Conservation (phyloP, 2,888 invertebrate genomes). For the Eudasyphora cyanicolor region DNA sequence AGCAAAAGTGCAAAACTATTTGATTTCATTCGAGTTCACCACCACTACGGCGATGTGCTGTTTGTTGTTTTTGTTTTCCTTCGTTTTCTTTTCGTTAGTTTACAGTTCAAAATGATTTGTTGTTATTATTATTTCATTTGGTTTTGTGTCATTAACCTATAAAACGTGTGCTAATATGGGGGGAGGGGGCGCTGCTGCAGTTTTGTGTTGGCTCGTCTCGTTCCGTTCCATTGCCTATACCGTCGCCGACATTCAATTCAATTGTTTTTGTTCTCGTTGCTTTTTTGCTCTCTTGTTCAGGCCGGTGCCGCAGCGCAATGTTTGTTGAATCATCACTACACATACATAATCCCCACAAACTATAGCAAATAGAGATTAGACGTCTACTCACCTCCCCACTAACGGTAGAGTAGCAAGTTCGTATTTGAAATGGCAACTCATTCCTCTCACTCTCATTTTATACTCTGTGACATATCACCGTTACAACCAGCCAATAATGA, state of each 20-base stretch:
- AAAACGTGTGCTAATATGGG: conserved; percentile 69
- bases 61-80: conserved; percentile 46
- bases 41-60: too few relatives aligned
- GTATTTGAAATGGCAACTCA: neutral
- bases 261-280: neutral
- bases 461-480: neutral
- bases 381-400: neutral
- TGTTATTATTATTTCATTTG: conserved; percentile 58
- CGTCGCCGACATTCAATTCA: neutral
- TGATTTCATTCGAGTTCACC: neutral
- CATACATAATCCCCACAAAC: too few relatives aligned
- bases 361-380: conserved; percentile 11
- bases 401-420: neutral
- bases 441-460: neutral
- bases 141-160: conserved; percentile 77
- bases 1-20: conserved; percentile 13
- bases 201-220: too few relatives aligned
- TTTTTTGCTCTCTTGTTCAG: neutral
- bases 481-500: neutral
- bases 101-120: conserved; percentile 51
- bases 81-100: conserved; percentile 43
- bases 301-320: neutral
- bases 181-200: too few relatives aligned
- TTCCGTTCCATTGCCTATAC: neutral
- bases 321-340: neutral